Conservation (phyloP, 30 jellyfish, hydroid and myxozoan species). For the Hydra vulgaris region DNA sequence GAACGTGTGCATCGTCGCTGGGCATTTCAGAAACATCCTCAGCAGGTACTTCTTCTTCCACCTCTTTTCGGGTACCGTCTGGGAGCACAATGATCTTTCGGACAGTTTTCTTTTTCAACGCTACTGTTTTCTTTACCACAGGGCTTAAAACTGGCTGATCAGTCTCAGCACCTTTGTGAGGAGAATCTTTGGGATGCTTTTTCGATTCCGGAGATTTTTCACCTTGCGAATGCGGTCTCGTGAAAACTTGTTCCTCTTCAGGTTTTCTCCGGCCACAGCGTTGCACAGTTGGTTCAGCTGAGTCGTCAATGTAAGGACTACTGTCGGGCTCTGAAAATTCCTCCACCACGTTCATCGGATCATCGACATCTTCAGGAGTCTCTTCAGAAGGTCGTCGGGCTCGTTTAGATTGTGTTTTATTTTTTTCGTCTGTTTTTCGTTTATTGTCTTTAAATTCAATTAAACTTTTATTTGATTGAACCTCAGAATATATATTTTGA, state of each 20-base stretch:
- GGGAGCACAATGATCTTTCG: slow-evolving; percentile 48
- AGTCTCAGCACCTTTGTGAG: not conserved
- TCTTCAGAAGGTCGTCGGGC: slow-evolving; percentile 9
- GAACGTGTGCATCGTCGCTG: not conserved
- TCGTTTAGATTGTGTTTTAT: not conserved
- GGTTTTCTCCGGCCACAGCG: not conserved
- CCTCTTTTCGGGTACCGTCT: slow-evolving; percentile 61
- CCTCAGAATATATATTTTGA: too few species aligned
- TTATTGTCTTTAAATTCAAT: not conserved
- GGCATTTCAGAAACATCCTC: slow-evolving; percentile 14
- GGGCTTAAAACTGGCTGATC: not conserved
- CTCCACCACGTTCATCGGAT: slow-evolving; percentile 14
- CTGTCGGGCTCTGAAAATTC: not conserved
- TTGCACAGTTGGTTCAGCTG: slow-evolving; percentile 7
- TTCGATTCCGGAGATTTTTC: not conserved
- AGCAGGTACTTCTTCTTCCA: slow-evolving; percentile 60
- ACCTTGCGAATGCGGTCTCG: not conserved
- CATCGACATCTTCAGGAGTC: not conserved
- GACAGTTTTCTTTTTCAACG: slow-evolving; percentile 38
- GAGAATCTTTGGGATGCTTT: not conserved
- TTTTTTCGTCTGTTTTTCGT: not conserved
- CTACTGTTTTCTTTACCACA: slow-evolving; percentile 25
- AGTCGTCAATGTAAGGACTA: slow-evolving; percentile 4
- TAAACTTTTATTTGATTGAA: not conserved
- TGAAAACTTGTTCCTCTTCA: too few species aligned